Percentiles rank a stretch among this genome's conserved stretches.
These are phyloP conservation scores for Pipistrellus pygmaeus DNA, from an alignment of 2,797 vertebrate species.

Conservation along the genomic window DNA sequence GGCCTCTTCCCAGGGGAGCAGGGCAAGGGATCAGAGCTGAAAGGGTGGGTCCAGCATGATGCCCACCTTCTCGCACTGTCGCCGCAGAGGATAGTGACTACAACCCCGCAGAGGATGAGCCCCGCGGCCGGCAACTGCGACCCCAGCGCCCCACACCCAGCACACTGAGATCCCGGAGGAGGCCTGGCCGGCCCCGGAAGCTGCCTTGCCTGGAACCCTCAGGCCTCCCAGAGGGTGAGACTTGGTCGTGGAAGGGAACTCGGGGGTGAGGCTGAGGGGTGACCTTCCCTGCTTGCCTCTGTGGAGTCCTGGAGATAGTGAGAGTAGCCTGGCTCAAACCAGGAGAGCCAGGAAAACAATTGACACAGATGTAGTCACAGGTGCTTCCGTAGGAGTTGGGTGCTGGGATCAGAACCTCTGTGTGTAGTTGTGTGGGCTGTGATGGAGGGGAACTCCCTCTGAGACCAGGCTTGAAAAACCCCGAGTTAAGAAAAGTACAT, in stretches of 20 bases:
- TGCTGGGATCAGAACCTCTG: not conserved
- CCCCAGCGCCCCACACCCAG: constrained; percentile 86
- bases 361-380: not conserved
- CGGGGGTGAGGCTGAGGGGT: not conserved
- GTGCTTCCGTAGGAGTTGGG: not conserved
- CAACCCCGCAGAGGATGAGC: constrained; percentile 94
- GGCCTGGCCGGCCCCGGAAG: constrained; percentile 95
- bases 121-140: constrained; percentile 88
- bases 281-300: not conserved
- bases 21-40: not conserved
- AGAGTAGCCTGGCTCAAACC: not conserved
- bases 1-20: not conserved
- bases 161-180: constrained; percentile 92
- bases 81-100: constrained; percentile 96
- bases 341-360: not conserved
- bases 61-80: not conserved
- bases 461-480: not conserved
- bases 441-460: not conserved
- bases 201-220: constrained; percentile 86
- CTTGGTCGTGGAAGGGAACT: fast-evolving
- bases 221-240: constrained; percentile 75
- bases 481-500: not conserved
- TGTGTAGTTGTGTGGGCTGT: not conserved
- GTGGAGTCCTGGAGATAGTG: not conserved
- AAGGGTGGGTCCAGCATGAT: not conserved